Conservation (phyloP, 2,113 vertebrate genomes). For the Phodopus roborovskii region DNA sequence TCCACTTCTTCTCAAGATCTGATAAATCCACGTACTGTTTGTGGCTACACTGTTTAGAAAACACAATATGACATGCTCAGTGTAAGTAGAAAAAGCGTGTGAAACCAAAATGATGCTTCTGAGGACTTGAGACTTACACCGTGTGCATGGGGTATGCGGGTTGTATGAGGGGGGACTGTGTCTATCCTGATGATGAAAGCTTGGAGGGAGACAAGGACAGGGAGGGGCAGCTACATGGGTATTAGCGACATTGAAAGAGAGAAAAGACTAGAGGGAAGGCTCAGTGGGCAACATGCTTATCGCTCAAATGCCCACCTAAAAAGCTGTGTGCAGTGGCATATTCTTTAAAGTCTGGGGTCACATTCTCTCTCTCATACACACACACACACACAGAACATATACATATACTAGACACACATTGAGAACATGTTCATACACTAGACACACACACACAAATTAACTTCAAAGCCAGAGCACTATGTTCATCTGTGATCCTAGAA, state of each 20-base stretch:
- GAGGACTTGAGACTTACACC: not conserved
- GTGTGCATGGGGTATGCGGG: too few species aligned
- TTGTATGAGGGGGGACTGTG: fast-evolving
- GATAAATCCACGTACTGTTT: slow-evolving; percentile 72
- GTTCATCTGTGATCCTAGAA: too few species aligned
- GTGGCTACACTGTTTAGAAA: slow-evolving; percentile 61
- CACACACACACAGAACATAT: too few species aligned
- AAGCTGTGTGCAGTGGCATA: not conserved
- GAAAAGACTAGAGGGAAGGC: not conserved
- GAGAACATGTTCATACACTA: fast-evolving
- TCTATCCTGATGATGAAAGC: not conserved
- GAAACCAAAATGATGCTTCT: not conserved
- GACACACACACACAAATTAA: too few species aligned
- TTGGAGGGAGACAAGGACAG: fast-evolving
- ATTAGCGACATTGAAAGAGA: not conserved
- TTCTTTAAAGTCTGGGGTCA: too few species aligned
- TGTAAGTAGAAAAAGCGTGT: not conserved
- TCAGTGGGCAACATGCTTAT: not conserved
- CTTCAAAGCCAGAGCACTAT: not conserved
- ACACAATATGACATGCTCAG: not conserved
- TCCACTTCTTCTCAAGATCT: slow-evolving; percentile 91
- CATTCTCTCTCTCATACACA: too few species aligned
- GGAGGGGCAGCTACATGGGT: not conserved
- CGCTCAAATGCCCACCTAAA: not conserved
- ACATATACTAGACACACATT: too few species aligned